A percentile compares a stretch with the other conserved stretches of the same genome.
Evolutionary conservation across 2,797 vertebrate species (phyloP).

Genomic region (Hipposideros larvatus): DNA sequence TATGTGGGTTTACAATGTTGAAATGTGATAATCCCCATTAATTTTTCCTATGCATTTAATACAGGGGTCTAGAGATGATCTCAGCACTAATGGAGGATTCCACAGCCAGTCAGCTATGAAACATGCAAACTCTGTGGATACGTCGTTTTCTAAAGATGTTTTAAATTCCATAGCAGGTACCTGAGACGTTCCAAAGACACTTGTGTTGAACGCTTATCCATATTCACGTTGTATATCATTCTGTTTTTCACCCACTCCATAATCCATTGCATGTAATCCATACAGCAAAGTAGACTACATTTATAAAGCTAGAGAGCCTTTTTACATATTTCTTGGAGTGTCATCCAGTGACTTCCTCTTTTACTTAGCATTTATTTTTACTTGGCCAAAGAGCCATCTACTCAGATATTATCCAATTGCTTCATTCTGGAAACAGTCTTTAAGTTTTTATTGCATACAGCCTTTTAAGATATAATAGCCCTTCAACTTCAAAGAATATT

Average conservation of each 20-base stretch:
- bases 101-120: slow-evolving; percentile 92
- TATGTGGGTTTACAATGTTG: background rate
- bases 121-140: slow-evolving; percentile 96
- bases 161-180: slow-evolving; percentile 99
- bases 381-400: slow-evolving; percentile 28
- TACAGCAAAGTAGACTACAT: background rate
- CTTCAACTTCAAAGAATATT: slow-evolving; percentile 57
- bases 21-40: background rate
- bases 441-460: background rate
- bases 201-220: slow-evolving; percentile 36
- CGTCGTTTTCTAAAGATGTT: slow-evolving; percentile 98
- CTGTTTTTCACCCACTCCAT: slow-evolving; percentile 77
- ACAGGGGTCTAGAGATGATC: slow-evolving; percentile 97
- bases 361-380: slow-evolving; percentile 36
- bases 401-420: slow-evolving; percentile 44
- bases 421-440: slow-evolving; percentile 59
- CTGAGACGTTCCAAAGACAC: background rate
- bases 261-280: slow-evolving; percentile 54
- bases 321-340: slow-evolving; percentile 58
- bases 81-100: slow-evolving; percentile 93
- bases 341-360: background rate
- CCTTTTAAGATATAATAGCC: slow-evolving; percentile 67
- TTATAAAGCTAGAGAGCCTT: background rate
- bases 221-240: slow-evolving; percentile 73
- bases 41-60: slow-evolving; percentile 61